A percentile compares a stretch with the other conserved stretches of the same genome.
Conservation (phyloP, 2,113 vertebrate genomes). For the Cebidichthys violaceus region DNA sequence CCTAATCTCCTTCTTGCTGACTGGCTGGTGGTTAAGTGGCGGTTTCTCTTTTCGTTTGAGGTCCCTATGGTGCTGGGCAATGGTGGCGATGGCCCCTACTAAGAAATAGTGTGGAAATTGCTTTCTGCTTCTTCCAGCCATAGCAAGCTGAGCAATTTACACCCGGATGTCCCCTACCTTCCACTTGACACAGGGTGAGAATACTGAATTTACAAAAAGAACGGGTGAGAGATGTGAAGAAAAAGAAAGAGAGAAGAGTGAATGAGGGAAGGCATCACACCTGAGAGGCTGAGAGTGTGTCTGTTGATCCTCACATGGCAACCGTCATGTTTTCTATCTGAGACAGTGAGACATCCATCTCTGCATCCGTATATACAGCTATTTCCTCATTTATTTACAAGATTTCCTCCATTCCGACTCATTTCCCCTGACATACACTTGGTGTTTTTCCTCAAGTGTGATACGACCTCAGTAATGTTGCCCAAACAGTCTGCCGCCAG, state of each 20-base stretch:
- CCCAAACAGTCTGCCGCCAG: constrained; percentile 50
- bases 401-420: constrained; percentile 12
- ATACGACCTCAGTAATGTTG: constrained; percentile 55
- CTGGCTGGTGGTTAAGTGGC: constrained; percentile 67
- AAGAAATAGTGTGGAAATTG: constrained; percentile 82
- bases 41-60: constrained; percentile 60
- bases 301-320: background rate
- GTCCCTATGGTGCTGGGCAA: constrained; percentile 62
- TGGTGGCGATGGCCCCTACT: constrained; percentile 56
- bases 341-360: background rate
- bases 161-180: constrained; percentile 69
- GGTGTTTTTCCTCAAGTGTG: constrained; percentile 33
- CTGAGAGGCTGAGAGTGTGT: background rate
- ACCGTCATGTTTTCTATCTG: background rate
- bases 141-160: constrained; percentile 80
- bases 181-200: constrained; percentile 72
- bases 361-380: background rate
- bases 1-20: constrained; percentile 74
- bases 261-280: constrained; percentile 31
- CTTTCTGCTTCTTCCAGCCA: constrained; percentile 76
- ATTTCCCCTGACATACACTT: constrained; percentile 49
- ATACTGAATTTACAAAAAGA: constrained; percentile 63
- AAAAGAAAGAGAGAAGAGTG: constrained; percentile 20
- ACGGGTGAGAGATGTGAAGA: constrained; percentile 16
- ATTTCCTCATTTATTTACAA: constrained; percentile 62